Evolutionary conservation across 2,113 vertebrate species (phyloP), one percentile per base, ranked within the genome.

Genomic region (Paramormyrops kingsleyae): DNA sequence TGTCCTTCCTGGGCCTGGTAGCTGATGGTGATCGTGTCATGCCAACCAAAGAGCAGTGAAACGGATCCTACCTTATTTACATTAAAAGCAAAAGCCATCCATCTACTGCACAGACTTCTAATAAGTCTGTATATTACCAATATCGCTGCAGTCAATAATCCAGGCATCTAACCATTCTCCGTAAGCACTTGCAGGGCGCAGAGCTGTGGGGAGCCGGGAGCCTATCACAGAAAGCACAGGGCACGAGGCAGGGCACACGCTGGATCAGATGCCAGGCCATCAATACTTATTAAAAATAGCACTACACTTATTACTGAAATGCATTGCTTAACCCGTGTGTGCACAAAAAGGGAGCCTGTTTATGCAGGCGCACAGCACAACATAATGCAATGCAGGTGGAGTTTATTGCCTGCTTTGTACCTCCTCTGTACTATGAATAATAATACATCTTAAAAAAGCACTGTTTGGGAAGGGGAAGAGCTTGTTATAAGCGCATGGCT

Each of bases 191-290:
- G 31, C 66, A n/a, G 31, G 35, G 70, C 31, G 5, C 35, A 39
- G 70, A 7, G 70, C 35, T 39, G 70, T 15, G 31, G 70, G 70
- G 70, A 77, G 70, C 35, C 15, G 27, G 74, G 35, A 80, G 35
- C 35, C 74, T 42, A 80, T 80, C 74, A 35, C 74, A 19, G 74
- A 15, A 17, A 19, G 74, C 31, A 35, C 35, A 80, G 74, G 74
- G 31, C 74, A 80, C 2, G 17, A 80, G 74, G 74, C 74, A 42
- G 31, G 74, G 74, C 31, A 80, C 74, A 42, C 4, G 31, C 35
- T 80, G 74, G 74, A 80, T 80, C 74, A 80, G 74, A 80, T 80
- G 74, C 74, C 74, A 80, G 74, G 17, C 74, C 74, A 80, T 80
- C 74, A 80, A 80, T 80, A 19, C 31, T 42, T 80, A 80, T 80